Evolutionary conservation across 1,140 invertebrate genomes (phyloP), one percentile per base, ranked within the genome.

Genomic region (Geopemphigus sp.): DNA sequence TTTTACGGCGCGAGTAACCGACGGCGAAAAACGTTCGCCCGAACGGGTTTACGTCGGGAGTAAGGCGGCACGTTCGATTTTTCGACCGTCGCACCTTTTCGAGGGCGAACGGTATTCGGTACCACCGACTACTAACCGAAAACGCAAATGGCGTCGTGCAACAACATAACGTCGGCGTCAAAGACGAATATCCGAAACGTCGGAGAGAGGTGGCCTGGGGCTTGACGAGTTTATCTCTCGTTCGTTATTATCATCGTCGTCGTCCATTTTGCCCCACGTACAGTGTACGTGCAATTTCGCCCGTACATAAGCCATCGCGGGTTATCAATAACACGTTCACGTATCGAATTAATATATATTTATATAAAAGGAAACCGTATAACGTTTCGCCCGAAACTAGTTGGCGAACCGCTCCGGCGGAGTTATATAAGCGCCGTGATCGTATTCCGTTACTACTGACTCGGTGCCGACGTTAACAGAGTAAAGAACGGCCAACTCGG

Each of bases 291-390:
- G 73, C 54, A 59, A 76, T 76, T 76, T 47, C 19, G n/a, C 12
- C 54, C 11, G n/a, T 45, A 45, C 32, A 24, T 39, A 59, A 39
- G 32, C 54, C 73, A 57, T 57, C 32, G 32, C 8, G 29, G 73
- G 73, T 76, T 76, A 76, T 76, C 73, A 61, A 1, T 39, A 32
- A 76, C 73, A 74, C 59, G 73, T 32, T 74, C 54, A 59, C 10
- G 39, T 76, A 76, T 50, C 1, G 11, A 61, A 76, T 76, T 45
- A 45, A 5, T 45, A 45, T 45, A 45, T 5, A 45, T 45, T 45
- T 45, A 76, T 45, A 76, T 12, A 76, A 57, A 61, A 76, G 56
- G 54, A 74, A 74, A 54, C 70, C 5, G 8, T 15, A 47, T 68
- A 47, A 24, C 24, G 24, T 24, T 68, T 68, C 12, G 64, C 15